Percentiles rank a stretch among this genome's conserved stretches.
Evolutionary conservation across 2,113 vertebrate genomes (phyloP).

Genomic region (Oreochromis niloticus): DNA sequence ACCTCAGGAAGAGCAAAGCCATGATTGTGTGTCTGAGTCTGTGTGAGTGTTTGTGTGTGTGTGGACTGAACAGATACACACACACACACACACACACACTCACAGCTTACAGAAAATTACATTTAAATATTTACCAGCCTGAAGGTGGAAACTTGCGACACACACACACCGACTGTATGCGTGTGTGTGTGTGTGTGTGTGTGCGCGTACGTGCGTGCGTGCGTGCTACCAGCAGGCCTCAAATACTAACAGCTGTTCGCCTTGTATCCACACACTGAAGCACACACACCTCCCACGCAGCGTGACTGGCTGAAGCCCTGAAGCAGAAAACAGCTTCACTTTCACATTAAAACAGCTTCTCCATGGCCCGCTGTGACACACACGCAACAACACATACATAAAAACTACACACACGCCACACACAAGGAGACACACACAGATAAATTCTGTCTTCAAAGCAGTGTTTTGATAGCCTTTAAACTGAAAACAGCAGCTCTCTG

Average conservation of each 20-base stretch:
- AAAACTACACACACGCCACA: not conserved
- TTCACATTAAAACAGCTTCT: constrained; percentile 31
- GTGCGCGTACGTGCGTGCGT: not conserved
- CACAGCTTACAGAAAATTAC: constrained; percentile 24
- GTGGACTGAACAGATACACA: not conserved
- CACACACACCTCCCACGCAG: constrained; percentile 37
- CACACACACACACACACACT: not conserved
- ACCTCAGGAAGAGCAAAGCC: not conserved
- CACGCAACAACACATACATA: constrained; percentile 3
- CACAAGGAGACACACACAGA: not conserved
- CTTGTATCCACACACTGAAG: not conserved
- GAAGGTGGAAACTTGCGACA: constrained; percentile 24
- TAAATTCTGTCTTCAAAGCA: constrained; percentile 31
- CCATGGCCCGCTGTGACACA: not conserved
- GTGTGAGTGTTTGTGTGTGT: not conserved
- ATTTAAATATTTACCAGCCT: constrained; percentile 54
- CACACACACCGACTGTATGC: not conserved
- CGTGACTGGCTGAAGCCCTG: constrained; percentile 21
- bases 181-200: not conserved
- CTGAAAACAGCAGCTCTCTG: constrained; percentile 31
- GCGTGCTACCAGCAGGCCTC: not conserved
- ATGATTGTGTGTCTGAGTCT: not conserved
- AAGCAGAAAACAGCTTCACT: constrained; percentile 39
- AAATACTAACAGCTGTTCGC: constrained; percentile 41
- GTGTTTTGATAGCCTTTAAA: constrained; percentile 46